Percentiles rank a stretch among this genome's conserved stretches.
These are phyloP conservation scores for Standfussiana lucernea DNA, from an alignment of 2,888 invertebrate species.

Conservation along the genomic window DNA sequence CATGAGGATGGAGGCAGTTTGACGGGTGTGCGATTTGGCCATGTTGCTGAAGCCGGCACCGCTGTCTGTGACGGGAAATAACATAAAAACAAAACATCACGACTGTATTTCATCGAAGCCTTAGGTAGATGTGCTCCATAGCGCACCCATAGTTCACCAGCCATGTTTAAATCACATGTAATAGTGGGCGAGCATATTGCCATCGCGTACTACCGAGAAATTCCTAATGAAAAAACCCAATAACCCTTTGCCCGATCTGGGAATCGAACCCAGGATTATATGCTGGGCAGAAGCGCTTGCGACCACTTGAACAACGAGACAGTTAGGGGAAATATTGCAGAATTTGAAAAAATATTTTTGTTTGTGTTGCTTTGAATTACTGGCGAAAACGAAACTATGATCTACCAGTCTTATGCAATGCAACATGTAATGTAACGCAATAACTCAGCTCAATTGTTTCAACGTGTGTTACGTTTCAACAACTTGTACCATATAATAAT, in stretches of 20 bases:
- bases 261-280: too few relatives aligned
- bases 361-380: neutral
- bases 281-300: too few relatives aligned
- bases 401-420: neutral
- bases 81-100: neutral
- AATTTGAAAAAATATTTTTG: too few relatives aligned
- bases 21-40: conserved; percentile 22
- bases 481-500: too few relatives aligned
- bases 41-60: conserved; percentile 70
- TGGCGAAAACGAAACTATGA: too few relatives aligned
- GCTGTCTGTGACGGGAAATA: conserved; percentile 63
- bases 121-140: neutral
- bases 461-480: neutral
- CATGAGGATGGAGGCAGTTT: conserved; percentile 50
- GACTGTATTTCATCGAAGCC: neutral
- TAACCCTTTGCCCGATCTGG: too few relatives aligned
- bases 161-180: neutral
- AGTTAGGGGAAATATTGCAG: too few relatives aligned
- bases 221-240: too few relatives aligned
- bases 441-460: neutral
- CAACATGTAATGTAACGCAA: neutral
- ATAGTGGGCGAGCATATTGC: neutral
- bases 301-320: too few relatives aligned
- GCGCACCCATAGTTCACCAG: neutral
- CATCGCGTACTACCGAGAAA: neutral